These are phyloP conservation scores for Poeciliopsis turrubarensis DNA, from an alignment of 2,113 vertebrate genomes.

Conservation along the genomic window DNA sequence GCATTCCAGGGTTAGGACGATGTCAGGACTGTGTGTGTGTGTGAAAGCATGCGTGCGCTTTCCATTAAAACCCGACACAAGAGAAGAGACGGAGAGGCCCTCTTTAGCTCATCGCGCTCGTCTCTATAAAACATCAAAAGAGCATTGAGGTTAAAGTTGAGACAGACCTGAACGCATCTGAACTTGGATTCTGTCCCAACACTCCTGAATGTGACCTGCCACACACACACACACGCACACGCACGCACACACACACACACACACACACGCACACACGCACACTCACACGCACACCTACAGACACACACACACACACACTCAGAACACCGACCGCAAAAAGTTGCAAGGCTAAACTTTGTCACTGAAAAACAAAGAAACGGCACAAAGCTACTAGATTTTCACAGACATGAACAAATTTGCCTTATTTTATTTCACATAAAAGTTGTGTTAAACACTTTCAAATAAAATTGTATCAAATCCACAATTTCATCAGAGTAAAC, in stretches of 20 bases:
- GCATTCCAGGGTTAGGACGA: constrained; percentile 76
- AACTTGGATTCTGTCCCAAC: not conserved
- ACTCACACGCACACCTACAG: too few relatives aligned
- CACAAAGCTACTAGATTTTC: too few relatives aligned
- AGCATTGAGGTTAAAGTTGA: constrained; percentile 73
- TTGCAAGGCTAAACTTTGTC: constrained; percentile 34
- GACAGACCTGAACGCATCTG: not conserved
- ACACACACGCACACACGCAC: too few relatives aligned
- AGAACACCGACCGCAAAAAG: not conserved
- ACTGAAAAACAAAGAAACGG: constrained; percentile 50
- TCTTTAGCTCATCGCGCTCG: constrained; percentile 50
- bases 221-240: too few relatives aligned
- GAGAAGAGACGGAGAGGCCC: constrained; percentile 58
- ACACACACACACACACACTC: too few relatives aligned
- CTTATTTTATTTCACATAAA: too few relatives aligned
- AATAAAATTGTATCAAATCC: not conserved
- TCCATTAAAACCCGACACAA: constrained; percentile 66
- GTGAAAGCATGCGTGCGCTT: constrained; percentile 21
- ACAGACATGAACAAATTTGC: not conserved
- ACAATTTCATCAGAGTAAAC: not conserved
- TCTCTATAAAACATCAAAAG: constrained; percentile 78
- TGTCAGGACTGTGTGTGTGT: constrained; percentile 54
- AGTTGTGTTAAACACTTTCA: too few relatives aligned
- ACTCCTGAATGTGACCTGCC: not conserved
- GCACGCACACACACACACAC: too few relatives aligned